These are phyloP conservation scores for Drosophila flavopinicola DNA, from an alignment of 2,888 invertebrate species.

Conservation along the genomic window DNA sequence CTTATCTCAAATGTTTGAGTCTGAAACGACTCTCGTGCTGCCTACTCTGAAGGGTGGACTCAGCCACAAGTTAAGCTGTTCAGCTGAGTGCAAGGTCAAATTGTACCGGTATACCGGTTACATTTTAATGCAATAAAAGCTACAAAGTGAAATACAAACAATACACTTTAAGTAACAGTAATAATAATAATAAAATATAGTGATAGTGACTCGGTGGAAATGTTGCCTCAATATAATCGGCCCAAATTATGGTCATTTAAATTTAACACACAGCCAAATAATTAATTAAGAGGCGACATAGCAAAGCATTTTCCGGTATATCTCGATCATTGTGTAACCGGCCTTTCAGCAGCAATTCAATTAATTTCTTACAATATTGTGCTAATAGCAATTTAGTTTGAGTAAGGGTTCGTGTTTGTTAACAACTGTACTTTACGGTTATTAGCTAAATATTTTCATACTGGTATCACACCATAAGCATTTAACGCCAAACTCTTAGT, in stretches of 20 bases:
- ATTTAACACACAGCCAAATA: slow-evolving; percentile 37
- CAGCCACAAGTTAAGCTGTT: too few species aligned
- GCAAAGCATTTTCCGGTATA: slow-evolving; percentile 27
- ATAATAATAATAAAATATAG: too few species aligned
- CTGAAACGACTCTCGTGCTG: too few species aligned
- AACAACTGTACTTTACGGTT: slow-evolving; percentile 36
- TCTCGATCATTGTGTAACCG: neutral
- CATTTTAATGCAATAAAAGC: too few species aligned
- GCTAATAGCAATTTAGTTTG: slow-evolving; percentile 26
- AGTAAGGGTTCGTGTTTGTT: neutral
- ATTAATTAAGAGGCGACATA: slow-evolving; percentile 57
- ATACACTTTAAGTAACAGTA: too few species aligned
- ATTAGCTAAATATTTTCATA: slow-evolving; percentile 24
- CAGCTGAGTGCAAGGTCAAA: too few species aligned
- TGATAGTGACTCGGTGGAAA: too few species aligned
- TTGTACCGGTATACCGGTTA: too few species aligned
- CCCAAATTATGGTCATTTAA: slow-evolving; percentile 67
- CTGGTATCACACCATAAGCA: slow-evolving; percentile 4
- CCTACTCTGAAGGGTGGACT: too few species aligned
- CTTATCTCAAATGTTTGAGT: too few species aligned
- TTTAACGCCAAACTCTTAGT: slow-evolving; percentile 24
- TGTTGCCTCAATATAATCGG: too few species aligned
- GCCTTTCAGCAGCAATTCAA: slow-evolving; percentile 15
- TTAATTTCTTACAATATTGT: slow-evolving; percentile 34
- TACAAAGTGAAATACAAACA: too few species aligned